Conservation (phyloP, 2,888 invertebrate species). For the Cynaeus angustus region DNA sequence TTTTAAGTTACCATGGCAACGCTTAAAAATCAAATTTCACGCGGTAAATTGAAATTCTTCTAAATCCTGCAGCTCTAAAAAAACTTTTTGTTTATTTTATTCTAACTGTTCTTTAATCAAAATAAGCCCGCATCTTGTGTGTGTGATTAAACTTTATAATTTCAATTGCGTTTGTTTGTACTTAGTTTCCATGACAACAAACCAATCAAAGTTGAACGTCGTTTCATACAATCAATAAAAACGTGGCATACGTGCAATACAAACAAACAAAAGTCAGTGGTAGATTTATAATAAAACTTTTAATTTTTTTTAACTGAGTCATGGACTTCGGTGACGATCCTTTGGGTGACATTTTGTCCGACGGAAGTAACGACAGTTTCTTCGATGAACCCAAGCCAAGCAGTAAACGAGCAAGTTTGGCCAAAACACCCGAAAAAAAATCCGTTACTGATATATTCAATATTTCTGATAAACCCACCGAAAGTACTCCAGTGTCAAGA, state of each 20-base stretch:
- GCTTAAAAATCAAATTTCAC: too few relatives aligned
- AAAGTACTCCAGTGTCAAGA: slow-evolving; percentile 51
- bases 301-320: neutral
- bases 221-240: neutral
- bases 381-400: slow-evolving; percentile 76
- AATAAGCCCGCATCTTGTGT: too few relatives aligned
- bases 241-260: neutral
- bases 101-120: too few relatives aligned
- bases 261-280: too few relatives aligned
- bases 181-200: neutral
- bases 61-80: too few relatives aligned
- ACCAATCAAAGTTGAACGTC: neutral
- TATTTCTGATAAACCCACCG: slow-evolving; percentile 47
- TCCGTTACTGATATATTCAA: slow-evolving; percentile 61
- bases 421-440: slow-evolving; percentile 65
- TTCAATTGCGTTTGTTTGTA: neutral
- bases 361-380: slow-evolving; percentile 83
- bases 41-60: too few relatives aligned
- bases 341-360: slow-evolving; percentile 79
- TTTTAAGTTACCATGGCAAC: too few relatives aligned
- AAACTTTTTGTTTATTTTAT: too few relatives aligned
- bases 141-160: too few relatives aligned
- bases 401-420: slow-evolving; percentile 60
- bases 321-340: slow-evolving; percentile 73
- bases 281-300: too few relatives aligned